Percentiles rank a stretch among this genome's conserved stretches.
Evolutionary conservation across 2,797 vertebrate species (phyloP).

Genomic region (Micropoecilia bifurca): DNA sequence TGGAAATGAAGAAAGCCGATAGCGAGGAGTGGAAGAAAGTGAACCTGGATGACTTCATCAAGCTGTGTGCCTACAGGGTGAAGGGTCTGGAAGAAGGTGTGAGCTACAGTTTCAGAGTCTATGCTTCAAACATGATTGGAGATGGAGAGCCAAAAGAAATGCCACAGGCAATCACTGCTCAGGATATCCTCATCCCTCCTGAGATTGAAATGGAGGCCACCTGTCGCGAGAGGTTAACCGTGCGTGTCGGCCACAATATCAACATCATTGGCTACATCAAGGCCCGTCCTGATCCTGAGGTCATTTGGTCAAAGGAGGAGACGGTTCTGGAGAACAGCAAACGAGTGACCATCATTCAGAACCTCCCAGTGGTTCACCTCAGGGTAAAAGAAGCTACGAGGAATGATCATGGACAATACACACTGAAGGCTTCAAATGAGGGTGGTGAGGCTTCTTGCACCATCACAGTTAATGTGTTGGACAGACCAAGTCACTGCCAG

Average conservation of each 20-base stretch:
- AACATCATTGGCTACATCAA: conserved; percentile 91
- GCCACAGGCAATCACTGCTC: conserved; percentile 90
- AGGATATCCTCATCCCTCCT: conserved; percentile 96
- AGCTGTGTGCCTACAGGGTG: conserved; percentile 91
- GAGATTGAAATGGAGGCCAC: conserved; percentile 93
- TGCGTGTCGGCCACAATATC: conserved; percentile 96
- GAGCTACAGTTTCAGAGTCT: conserved; percentile 93
- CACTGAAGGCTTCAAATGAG: conserved; percentile 92
- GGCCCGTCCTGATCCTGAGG: conserved; percentile 94
- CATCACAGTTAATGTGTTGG: conserved; percentile 93
- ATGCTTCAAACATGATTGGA: conserved; percentile 94
- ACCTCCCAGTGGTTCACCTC: conserved; percentile 90
- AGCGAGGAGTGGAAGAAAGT: conserved; percentile 90
- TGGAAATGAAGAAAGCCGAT: conserved; percentile 92
- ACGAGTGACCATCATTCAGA: conserved; percentile 84
- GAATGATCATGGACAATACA: conserved; percentile 94
- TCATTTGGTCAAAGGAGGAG: conserved; percentile 94
- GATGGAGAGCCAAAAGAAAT: conserved; percentile 95
- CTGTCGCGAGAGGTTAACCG: conserved; percentile 90
- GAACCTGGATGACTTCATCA: conserved; percentile 93
- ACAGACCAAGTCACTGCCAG: conserved; percentile 96
- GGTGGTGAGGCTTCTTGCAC: conserved; percentile 93
- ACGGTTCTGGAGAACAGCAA: conserved; percentile 87
- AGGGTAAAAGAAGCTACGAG: conserved; percentile 92
- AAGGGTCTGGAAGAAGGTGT: conserved; percentile 91